These are phyloP conservation scores for Trichechus manatus DNA, from an alignment of 2,113 vertebrate genomes.

Conservation along the genomic window DNA sequence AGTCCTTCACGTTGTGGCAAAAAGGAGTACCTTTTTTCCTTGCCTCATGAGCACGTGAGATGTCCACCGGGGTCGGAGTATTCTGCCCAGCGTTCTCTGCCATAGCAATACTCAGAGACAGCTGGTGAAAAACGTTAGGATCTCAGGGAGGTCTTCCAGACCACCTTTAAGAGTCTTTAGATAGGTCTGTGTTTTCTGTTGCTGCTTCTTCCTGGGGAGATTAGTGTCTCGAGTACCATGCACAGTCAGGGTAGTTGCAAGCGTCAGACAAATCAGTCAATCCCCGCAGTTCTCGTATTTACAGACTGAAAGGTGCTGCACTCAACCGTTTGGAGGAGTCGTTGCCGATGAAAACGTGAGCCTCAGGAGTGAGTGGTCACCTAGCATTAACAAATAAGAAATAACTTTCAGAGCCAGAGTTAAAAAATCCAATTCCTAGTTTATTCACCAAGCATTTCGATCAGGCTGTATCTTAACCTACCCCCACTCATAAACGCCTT, in stretches of 20 bases:
- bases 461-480: slow-evolving; percentile 10
- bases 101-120: not conserved
- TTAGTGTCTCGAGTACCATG: not conserved
- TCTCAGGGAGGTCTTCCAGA: not conserved
- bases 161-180: not conserved
- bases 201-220: not conserved
- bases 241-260: not conserved
- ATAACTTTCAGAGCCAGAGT: not conserved
- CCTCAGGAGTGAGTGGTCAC: not conserved
- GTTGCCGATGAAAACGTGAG: not conserved
- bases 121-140: not conserved
- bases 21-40: not conserved
- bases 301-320: not conserved
- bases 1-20: not conserved
- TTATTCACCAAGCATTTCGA: slow-evolving; percentile 44
- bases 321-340: not conserved
- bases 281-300: not conserved
- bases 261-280: not conserved
- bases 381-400: not conserved
- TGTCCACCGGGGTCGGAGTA: not conserved
- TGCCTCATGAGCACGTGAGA: not conserved
- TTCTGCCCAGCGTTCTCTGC: not conserved
- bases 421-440: slow-evolving; percentile 56
- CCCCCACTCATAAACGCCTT: not conserved
- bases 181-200: not conserved